Evolutionary conservation across 1,140 invertebrate species (phyloP).

Genomic region (Drosophila bocqueti): DNA sequence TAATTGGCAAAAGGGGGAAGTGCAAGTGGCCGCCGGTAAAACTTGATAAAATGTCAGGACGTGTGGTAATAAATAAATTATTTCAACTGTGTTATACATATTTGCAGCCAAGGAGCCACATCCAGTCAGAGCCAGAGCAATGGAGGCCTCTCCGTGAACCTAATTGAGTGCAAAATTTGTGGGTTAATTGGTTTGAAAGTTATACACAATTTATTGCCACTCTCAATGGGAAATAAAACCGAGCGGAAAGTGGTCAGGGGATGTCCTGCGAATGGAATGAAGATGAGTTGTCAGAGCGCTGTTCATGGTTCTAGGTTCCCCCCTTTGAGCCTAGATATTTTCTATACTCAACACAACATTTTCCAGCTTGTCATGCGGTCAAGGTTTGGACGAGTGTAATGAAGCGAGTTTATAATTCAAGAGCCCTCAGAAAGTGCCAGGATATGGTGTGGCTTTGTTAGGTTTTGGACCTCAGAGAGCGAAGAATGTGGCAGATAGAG

Average conservation of each 20-base stretch:
- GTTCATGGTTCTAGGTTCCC: background rate
- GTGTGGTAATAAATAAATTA: constrained; percentile 58
- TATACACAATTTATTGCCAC: constrained; percentile 58
- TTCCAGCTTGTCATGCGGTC: constrained; percentile 74
- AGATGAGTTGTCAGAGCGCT: constrained; percentile 25
- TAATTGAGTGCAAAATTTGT: constrained; percentile 78
- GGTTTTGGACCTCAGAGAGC: background rate
- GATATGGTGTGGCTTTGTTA: constrained; percentile 37
- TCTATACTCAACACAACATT: constrained; percentile 49
- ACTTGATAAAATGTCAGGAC: constrained; percentile 40
- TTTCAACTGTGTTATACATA: constrained; percentile 14
- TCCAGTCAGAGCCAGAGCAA: background rate
- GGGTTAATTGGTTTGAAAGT: constrained; percentile 74
- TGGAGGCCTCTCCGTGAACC: constrained; percentile 13
- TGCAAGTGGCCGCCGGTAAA: constrained; percentile 32
- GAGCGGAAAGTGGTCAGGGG: constrained; percentile 2
- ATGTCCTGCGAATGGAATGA: constrained; percentile 2
- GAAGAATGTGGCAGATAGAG: constrained; percentile 14
- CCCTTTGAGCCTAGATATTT: constrained; percentile 2
- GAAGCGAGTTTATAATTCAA: constrained; percentile 70
- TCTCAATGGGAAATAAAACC: constrained; percentile 34
- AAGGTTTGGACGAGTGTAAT: constrained; percentile 61
- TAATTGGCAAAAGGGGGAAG: constrained; percentile 65
- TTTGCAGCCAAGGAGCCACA: constrained; percentile 17
- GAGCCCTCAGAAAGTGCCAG: constrained; percentile 25